Percentiles rank a stretch among this genome's conserved stretches.
Conservation (phyloP, 2,888 invertebrate species). For the Ischnura elegans region DNA sequence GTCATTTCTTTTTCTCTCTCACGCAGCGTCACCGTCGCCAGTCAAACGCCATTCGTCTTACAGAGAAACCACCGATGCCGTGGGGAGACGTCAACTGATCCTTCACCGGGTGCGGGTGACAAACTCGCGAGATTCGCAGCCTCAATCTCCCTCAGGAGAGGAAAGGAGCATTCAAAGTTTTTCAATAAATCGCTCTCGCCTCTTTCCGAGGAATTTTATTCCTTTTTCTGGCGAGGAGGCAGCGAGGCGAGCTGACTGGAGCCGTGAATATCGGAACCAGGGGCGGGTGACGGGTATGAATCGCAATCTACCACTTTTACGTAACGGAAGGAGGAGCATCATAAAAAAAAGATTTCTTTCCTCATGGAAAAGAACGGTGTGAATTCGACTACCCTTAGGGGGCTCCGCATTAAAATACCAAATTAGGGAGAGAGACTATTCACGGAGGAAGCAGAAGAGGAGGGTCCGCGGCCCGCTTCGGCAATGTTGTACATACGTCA, state of each 20-base stretch:
- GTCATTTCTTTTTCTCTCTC: too few relatives aligned
- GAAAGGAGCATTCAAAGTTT: background rate
- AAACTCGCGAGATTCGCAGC: background rate
- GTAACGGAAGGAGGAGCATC: background rate
- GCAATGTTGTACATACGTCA: background rate
- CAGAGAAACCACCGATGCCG: background rate
- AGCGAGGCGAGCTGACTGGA: background rate
- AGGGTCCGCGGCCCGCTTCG: background rate
- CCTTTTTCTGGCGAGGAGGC: background rate
- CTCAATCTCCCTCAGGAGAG: too few relatives aligned
- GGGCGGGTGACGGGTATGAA: background rate
- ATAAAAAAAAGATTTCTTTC: background rate
- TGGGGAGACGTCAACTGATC: background rate
- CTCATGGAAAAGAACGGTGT: background rate
- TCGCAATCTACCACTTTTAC: background rate
- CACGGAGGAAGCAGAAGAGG: background rate
- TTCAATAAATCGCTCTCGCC: constrained; percentile 4
- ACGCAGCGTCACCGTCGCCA: background rate
- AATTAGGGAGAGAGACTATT: background rate
- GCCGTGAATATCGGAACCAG: background rate
- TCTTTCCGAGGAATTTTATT: background rate
- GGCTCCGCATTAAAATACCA: constrained; percentile 32
- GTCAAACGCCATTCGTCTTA: background rate
- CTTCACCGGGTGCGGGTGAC: background rate
- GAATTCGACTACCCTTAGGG: background rate